phyloP scores from a whole-genome alignment of 2,113 vertebrate species.

The Cairina moschata region DNA sequence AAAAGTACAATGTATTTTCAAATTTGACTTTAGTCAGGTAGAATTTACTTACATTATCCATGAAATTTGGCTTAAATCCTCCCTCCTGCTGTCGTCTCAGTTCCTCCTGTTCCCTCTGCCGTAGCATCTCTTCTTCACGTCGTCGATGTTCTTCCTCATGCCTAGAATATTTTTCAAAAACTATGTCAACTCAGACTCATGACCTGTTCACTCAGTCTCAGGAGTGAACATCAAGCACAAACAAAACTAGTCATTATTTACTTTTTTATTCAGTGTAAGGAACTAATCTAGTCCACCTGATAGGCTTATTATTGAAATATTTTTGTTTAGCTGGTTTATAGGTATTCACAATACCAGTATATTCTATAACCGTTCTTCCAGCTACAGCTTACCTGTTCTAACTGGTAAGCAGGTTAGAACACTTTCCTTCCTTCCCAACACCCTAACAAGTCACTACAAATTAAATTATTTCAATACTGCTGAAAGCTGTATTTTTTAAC shows the following conservation, averaged over 20 bases:
- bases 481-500: neutral
- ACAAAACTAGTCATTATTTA: neutral
- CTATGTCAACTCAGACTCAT: neutral
- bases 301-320: neutral
- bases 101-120: constrained; percentile 95
- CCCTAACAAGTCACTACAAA: neutral
- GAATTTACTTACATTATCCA: constrained; percentile 90
- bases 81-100: constrained; percentile 87
- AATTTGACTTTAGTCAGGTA: neutral
- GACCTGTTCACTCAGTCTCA: neutral
- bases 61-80: constrained; percentile 91
- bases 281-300: neutral
- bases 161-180: constrained; percentile 25
- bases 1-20: neutral
- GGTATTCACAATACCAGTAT: neutral
- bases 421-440: neutral
- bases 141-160: constrained; percentile 95
- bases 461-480: neutral
- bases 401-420: neutral
- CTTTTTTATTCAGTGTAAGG: neutral
- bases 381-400: neutral
- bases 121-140: constrained; percentile 93
- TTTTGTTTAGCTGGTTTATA: neutral
- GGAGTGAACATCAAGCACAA: neutral
- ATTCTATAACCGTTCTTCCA: neutral